A percentile compares a stretch with the other conserved stretches of the same genome.
Conservation (phyloP, 1,140 invertebrate species). For the Andricus grossulariae region DNA sequence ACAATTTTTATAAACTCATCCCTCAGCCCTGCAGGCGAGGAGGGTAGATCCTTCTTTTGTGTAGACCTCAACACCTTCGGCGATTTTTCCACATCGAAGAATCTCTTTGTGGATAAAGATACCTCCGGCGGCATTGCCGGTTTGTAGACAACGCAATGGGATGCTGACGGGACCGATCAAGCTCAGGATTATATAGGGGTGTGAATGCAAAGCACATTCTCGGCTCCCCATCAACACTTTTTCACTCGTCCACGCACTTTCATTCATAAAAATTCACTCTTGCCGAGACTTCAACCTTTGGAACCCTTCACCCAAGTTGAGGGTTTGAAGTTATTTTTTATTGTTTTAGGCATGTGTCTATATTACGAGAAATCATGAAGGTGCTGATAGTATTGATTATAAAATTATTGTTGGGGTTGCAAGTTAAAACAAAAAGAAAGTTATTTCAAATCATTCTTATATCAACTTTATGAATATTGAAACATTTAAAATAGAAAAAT, state of each 20-base stretch:
- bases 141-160: background rate
- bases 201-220: background rate
- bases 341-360: too few species aligned
- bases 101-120: slow-evolving; percentile 51
- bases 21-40: slow-evolving; percentile 43
- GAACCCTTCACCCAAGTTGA: background rate
- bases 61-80: slow-evolving; percentile 54
- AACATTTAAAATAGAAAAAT: too few species aligned
- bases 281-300: background rate
- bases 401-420: too few species aligned
- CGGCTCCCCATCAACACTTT: background rate
- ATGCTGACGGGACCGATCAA: slow-evolving; percentile 1
- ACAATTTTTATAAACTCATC: slow-evolving; percentile 65
- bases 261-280: slow-evolving; percentile 63
- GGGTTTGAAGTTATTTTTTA: too few species aligned
- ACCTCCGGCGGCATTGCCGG: background rate
- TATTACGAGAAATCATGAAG: too few species aligned
- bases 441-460: too few species aligned
- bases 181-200: background rate
- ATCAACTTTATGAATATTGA: slow-evolving; percentile 1
- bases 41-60: slow-evolving; percentile 60
- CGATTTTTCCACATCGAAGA: slow-evolving; percentile 46
- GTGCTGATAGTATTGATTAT: too few species aligned
- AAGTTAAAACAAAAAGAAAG: too few species aligned
- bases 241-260: slow-evolving; percentile 57